Conservation (phyloP, 2,888 invertebrate genomes). For the Sepioteuthis lessoniana region DNA sequence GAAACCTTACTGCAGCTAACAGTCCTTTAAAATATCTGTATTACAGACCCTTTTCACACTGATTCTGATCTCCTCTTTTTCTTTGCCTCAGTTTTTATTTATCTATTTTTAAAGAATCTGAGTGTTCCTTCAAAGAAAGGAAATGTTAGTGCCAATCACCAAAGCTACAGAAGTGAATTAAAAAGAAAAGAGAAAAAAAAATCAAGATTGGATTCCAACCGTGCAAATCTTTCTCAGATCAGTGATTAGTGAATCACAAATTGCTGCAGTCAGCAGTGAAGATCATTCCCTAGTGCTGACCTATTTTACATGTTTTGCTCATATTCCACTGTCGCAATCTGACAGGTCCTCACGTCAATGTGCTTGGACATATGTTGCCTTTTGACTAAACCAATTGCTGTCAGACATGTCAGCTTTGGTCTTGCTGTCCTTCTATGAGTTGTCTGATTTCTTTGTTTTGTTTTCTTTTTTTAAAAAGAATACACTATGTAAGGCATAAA, state of each 20-base stretch:
- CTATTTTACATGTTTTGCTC: not conserved
- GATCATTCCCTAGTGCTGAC: not conserved
- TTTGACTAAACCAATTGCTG: constrained; percentile 21
- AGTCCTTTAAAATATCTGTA: too few relatives aligned
- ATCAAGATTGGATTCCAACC: not conserved
- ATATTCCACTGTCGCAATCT: not conserved
- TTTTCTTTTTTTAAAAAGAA: not conserved
- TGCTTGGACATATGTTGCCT: constrained; percentile 1
- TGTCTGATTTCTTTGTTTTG: not conserved
- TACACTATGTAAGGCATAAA: not conserved
- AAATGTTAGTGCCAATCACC: not conserved
- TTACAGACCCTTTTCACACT: not conserved
- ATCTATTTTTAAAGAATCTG: not conserved
- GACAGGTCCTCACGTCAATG: not conserved
- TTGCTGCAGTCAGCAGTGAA: not conserved
- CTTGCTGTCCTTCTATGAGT: not conserved
- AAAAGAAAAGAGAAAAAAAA: not conserved
- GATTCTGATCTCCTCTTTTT: not conserved
- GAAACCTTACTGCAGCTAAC: too few relatives aligned
- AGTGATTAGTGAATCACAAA: not conserved
- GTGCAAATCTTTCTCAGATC: not conserved
- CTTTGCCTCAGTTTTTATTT: not conserved
- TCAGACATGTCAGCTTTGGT: not conserved
- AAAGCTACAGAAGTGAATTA: not conserved
- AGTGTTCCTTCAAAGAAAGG: not conserved